Evolutionary conservation across 2,888 invertebrate species (phyloP), one percentile per base, ranked within the genome.

Genomic region (Lumbricus terrestris): DNA sequence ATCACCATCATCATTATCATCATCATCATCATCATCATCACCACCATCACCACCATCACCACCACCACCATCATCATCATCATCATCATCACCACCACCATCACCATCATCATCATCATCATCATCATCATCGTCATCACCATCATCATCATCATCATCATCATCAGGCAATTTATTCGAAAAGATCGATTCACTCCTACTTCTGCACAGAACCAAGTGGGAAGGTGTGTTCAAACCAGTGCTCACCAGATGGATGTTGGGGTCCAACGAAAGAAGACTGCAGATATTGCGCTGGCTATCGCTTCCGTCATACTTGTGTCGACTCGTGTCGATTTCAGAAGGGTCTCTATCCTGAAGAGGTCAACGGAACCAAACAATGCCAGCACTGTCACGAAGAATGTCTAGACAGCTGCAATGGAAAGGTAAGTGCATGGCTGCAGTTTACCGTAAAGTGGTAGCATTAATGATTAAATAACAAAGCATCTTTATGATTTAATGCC

Each of bases 211-310:
- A 90, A 34, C 83, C 38, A 89, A 40, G 40, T 18, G 33, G 34
- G 33, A 88, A 89, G 34, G 37, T 47, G 20, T 91, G 91, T 85
- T 91, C 91, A 11, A 96, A 96, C 38, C 97, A 98, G 95, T 99
- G 99, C 94, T 97, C 97, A 1, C 94, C 95, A 11, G 97, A 97
- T 92, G 99, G 99, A 33, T 99, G 99, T 95, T 99, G 99, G 99
- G 98, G 98, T 6, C 96, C 97, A 0, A 98, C 97, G 29, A 96
- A 97, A 0, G 96, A 97, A 92, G 97, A 98, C 94, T 99, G 99
- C 95, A 96, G 99, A 34, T 97, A 97, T 90, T 99, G 99, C 95
- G 96, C 96, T 93, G 97, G 97, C 94, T 98, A 96, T 95, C 92
- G 92, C 85, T 91, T 93, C 29, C 90, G 83, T 16, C 88, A 88